Conservation (phyloP, 2,888 invertebrate species). For the Osedax fenrisi region DNA sequence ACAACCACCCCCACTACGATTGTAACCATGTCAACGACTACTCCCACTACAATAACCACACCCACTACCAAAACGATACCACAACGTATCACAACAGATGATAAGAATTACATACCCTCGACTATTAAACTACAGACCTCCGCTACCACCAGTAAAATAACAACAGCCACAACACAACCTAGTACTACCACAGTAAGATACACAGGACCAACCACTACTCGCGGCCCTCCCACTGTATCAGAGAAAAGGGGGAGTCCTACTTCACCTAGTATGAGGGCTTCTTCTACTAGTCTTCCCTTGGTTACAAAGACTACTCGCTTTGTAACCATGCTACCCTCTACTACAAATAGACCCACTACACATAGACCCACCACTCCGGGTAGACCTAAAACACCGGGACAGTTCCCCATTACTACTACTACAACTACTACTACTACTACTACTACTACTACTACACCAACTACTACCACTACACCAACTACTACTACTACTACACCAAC, state of each 20-base stretch:
- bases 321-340: not conserved
- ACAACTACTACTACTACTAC: not conserved
- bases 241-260: too few species aligned
- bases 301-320: not conserved
- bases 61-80: too few species aligned
- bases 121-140: not conserved
- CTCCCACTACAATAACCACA: too few species aligned
- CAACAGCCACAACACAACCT: constrained; percentile 8
- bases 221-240: too few species aligned
- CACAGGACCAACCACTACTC: constrained; percentile 4
- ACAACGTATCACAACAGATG: too few species aligned
- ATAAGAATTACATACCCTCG: not conserved
- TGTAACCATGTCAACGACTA: too few species aligned
- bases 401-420: not conserved
- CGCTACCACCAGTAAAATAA: not conserved
- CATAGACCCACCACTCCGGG: not conserved
- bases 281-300: not conserved
- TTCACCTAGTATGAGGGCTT: too few species aligned
- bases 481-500: not conserved
- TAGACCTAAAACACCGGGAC: not conserved
- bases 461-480: constrained; percentile 3
- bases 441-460: constrained; percentile 5
- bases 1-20: too few species aligned
- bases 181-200: not conserved
- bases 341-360: not conserved